These are phyloP conservation scores for Chelon auratus DNA, from an alignment of 2,797 vertebrate species.

Conservation along the genomic window DNA sequence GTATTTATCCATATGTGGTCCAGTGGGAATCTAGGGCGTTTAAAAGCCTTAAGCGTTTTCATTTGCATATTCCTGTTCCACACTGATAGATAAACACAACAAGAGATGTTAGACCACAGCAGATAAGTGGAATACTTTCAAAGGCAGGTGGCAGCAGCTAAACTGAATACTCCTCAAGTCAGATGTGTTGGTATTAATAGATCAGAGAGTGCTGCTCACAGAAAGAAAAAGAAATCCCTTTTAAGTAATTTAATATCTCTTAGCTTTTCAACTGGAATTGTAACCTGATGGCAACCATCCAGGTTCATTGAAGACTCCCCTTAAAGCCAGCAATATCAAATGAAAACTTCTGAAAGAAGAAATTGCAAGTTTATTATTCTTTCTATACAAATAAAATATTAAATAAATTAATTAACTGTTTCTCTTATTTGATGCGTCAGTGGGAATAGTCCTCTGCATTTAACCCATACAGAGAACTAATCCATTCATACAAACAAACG, in stretches of 20 bases:
- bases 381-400: too few relatives aligned
- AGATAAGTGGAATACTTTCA: slow-evolving; percentile 16
- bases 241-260: background rate
- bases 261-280: background rate
- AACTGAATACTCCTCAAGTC: slow-evolving; percentile 28
- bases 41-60: background rate
- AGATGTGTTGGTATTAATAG: slow-evolving; percentile 58
- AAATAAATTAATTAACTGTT: too few relatives aligned
- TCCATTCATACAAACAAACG: too few relatives aligned
- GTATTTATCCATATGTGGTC: slow-evolving; percentile 5
- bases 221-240: too few relatives aligned
- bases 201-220: slow-evolving; percentile 13
- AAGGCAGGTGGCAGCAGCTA: slow-evolving; percentile 21
- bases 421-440: too few relatives aligned
- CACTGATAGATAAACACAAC: slow-evolving; percentile 2
- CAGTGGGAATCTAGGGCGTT: slow-evolving; percentile 14
- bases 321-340: too few relatives aligned
- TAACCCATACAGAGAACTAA: too few relatives aligned
- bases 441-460: too few relatives aligned
- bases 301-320: too few relatives aligned
- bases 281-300: background rate
- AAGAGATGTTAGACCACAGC: slow-evolving; percentile 10
- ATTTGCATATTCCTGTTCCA: slow-evolving; percentile 13
- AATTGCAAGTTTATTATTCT: too few relatives aligned
- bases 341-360: too few relatives aligned